A percentile compares a stretch with the other conserved stretches of the same genome.
Evolutionary conservation across 1,140 invertebrate genomes (phyloP).

Genomic region (Dufourea novaeangliae): DNA sequence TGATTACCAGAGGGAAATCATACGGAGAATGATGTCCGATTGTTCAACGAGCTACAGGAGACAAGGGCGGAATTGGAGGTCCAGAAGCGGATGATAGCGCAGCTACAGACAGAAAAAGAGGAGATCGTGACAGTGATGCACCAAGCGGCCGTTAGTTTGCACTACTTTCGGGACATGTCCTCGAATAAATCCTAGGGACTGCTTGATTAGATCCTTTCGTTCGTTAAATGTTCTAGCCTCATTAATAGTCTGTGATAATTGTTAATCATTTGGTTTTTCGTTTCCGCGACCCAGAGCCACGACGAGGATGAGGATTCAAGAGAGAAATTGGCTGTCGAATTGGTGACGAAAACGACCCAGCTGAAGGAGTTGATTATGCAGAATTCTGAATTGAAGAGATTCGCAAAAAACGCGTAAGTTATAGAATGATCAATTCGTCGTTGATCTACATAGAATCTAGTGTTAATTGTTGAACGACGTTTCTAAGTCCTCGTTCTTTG

Average conservation of each 20-base stretch:
- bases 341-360: conserved; percentile 59
- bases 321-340: conserved; percentile 57
- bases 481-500: not conserved
- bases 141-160: conserved; percentile 64
- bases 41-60: conserved; percentile 64
- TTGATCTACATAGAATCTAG: too few species aligned
- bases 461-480: not conserved
- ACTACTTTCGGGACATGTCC: conserved; percentile 55
- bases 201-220: conserved; percentile 26
- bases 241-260: conserved; percentile 6
- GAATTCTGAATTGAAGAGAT: conserved; percentile 52
- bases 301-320: conserved; percentile 48
- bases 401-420: conserved; percentile 62
- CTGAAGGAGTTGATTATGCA: conserved; percentile 56
- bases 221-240: conserved; percentile 36
- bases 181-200: conserved; percentile 50
- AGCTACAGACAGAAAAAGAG: conserved; percentile 62
- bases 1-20: conserved; percentile 52
- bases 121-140: conserved; percentile 65
- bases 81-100: conserved; percentile 48
- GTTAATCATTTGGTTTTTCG: conserved; percentile 17
- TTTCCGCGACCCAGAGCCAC: conserved; percentile 15
- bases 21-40: conserved; percentile 65
- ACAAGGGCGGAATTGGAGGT: conserved; percentile 25
- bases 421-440: not conserved